Base-by-base conservation (phyloP, 2,888 invertebrate species). In the Druceiella hillmani region DNA sequence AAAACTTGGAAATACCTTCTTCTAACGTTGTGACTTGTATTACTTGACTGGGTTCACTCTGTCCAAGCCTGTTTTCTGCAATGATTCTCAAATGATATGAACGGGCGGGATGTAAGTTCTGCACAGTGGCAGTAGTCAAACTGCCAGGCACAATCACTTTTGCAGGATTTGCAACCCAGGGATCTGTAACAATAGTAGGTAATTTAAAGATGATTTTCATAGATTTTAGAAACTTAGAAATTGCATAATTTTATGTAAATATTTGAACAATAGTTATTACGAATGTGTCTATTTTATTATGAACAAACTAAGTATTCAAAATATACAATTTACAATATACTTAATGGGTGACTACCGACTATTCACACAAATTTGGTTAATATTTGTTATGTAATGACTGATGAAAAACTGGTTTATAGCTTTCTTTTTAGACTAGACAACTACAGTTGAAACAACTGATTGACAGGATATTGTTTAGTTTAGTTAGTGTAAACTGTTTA, bases 31-130 rank as follows among this genome's bases (percentile, higher is more conserved):
- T 85, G n/a, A 86, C 82, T 74, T 87, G 87, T 30, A 87, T 78
- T 15, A 87, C 79, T 61, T 89, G 89, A 52, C 89, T 88, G 30
- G 87, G 87, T 54, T 87, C 87, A 51, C 92, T 90, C 48, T 85
- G 78, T 2, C 93, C 93, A 46, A 93, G 73, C 53, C 88, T 78
- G 64, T 93, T 93, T 61, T 90, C 89, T 5, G 92, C 92, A 50
- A 91, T 79, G 55, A 93, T 85, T 51, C 92, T 76, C 52, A 93
- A 76, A 58, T 91, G 87, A 66, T 93, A 94, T 10, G 85, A 82
- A 43, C 85, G 87, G 4, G 91, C 86, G 7, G 93, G 93, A 41
- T 84, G 83, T 17, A 93, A 71, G 55, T 85, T 85, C 55, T 81
- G 83, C 22, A 90, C 81, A 46, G 81, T 84, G 20, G 87, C 83